Evolutionary conservation across 1,140 invertebrate species (phyloP), one percentile per base, ranked within the genome.

Genomic region (Rhopalosiphum padi): DNA sequence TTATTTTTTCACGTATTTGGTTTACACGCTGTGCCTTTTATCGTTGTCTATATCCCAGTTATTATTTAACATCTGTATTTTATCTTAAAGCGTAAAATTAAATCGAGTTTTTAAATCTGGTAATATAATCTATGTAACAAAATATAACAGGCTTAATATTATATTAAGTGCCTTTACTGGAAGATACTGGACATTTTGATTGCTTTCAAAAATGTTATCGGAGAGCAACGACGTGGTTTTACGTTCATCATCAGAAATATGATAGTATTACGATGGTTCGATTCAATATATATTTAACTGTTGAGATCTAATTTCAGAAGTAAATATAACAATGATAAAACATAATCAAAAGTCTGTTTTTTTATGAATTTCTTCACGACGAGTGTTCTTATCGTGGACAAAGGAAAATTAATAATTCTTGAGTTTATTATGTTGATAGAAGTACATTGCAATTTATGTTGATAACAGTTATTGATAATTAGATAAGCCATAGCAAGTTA

Each of bases 141-240:
- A 55, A 43, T 60, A 90, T 41, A 30, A 60, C 88, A 60, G 35
- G 48, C 48, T 35, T 88, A 88, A n/a, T 51, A 51, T 53, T 23
- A 55, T 37, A 55, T 89, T 53, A 55, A 89, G 48, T 53, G 87
- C 51, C 0, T 60, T 41, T 43, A n/a, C 51, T 60, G 88, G 88
- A 90, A 30, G 22, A 55, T 55, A 55, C 88, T 90, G 53, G 53
- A 60, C 25, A 60, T 60, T 60, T 55, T 90, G 30, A 60, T 89
- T 89, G 87, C 30, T 60, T 90, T 90, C 41, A 60, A 89, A 89
- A 89, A 89, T 89, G 48, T 53, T 89, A 89, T 53, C 22, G 30
- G 87, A 89, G 48, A 89, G 9, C 9, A 88, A 53, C n/a, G 11
- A 53, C 48, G 48, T 51, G 43, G 46, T 88, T 88, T 86, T 86